Evolutionary conservation across 2,113 vertebrate species (phyloP), one percentile per base, ranked within the genome.

Genomic region (Helogale parvula): DNA sequence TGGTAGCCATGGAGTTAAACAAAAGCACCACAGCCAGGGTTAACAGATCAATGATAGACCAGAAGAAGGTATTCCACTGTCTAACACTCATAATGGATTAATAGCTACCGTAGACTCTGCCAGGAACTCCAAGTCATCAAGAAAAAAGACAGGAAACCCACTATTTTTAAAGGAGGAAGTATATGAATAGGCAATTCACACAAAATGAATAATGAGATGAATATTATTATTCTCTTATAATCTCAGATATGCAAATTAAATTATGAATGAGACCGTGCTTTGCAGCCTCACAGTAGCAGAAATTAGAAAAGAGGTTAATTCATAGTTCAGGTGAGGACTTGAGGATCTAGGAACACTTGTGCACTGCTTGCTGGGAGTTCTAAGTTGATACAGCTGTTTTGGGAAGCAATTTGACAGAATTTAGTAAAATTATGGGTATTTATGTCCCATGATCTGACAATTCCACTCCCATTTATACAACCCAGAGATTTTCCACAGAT

Each of bases 341-440:
- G 72, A 83, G 25, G 88, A 21, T 21, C 60, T 29, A 10, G 27
- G 60, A 92, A 79, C 16, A 52, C 68, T 74, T 33, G 12, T 31
- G 12, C 35, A 38, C 35, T 71, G 57, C 80, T 94, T 79, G 38
- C 83, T 94, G 68, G 52, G 76, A 94, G 14, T 83, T 90, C 90
- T 19, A 90, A 87, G 74, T 60, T 81, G 23, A 38, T 90, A 88
- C 54, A 90, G 52, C 94, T 96, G 29, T 90, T 93, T 82, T 79
- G 47, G 69, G 92, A 93, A 93, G 54, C 69, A 90, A 83, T 83
- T 90, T 96, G 90, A 88, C 65, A 90, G 76, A 82, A 88, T 94
- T 97, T 94, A 90, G 94, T 69, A 94, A 96, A 98, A 97, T 92
- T 54, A 84, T 33, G 85, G 71, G 90, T 74, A 91, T 96, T 96